Percentiles rank a stretch among this genome's conserved stretches.
These are phyloP conservation scores for Ctenopoma kingsleyae DNA, from an alignment of 2,797 vertebrate genomes.

Conservation along the genomic window DNA sequence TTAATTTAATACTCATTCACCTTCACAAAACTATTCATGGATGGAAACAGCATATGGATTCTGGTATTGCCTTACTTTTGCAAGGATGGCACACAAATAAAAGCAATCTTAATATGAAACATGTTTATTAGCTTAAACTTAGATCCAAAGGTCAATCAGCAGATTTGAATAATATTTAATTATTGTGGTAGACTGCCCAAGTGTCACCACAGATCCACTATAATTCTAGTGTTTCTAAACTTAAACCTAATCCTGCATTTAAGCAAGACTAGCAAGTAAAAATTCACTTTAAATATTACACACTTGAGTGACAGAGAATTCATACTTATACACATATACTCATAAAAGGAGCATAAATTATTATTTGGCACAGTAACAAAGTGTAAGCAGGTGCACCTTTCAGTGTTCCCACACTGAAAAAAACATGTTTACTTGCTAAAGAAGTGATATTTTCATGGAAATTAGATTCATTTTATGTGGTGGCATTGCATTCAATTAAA, in stretches of 20 bases:
- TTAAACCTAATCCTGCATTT: not conserved
- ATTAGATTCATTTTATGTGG: not conserved
- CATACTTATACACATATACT: not conserved
- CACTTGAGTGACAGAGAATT: not conserved
- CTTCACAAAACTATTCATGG: not conserved
- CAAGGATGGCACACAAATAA: not conserved
- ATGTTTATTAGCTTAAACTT: too few relatives aligned
- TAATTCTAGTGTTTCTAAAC: conserved; percentile 2
- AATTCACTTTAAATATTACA: not conserved
- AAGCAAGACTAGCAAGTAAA: not conserved
- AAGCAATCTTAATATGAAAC: conserved; percentile 7
- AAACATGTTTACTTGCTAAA: not conserved
- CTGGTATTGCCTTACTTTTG: conserved; percentile 6
- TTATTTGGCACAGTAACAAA: not conserved
- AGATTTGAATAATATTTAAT: not conserved
- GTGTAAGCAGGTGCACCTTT: not conserved
- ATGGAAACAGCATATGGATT: conserved; percentile 14
- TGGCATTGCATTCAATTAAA: not conserved
- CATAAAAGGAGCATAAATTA: not conserved
- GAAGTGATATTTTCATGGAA: not conserved
- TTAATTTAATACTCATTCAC: conserved; percentile 8
- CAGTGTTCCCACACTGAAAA: not conserved
- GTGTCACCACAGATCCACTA: not conserved
- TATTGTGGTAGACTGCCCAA: not conserved
- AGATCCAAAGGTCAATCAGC: not conserved